Conservation (phyloP, 2,888 invertebrate species). For the Polymixis flavicincta region DNA sequence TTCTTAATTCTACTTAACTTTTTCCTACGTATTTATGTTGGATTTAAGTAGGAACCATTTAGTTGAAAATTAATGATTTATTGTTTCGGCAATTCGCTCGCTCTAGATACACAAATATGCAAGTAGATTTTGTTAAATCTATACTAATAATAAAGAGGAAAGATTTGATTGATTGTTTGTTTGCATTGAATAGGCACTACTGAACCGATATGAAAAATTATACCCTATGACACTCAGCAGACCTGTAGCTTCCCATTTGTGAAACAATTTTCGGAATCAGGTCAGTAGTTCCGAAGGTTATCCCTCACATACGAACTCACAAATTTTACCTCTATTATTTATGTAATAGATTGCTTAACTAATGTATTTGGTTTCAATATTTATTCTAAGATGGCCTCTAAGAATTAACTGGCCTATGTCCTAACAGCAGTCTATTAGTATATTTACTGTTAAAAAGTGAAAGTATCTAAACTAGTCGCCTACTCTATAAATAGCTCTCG, state of each 20-base stretch:
- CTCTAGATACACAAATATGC: too few species aligned
- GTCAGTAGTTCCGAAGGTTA: too few species aligned
- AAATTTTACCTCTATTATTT: too few species aligned
- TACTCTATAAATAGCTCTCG: not conserved
- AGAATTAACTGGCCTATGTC: not conserved
- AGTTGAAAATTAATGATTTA: not conserved
- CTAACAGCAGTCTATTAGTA: not conserved
- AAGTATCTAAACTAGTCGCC: conserved; percentile 34
- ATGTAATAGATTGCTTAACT: not conserved
- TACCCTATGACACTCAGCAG: too few species aligned
- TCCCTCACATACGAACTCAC: too few species aligned
- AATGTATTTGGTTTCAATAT: not conserved
- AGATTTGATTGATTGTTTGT: too few species aligned
- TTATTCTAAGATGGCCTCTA: not conserved
- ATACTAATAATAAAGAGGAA: too few species aligned
- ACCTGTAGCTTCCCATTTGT: too few species aligned
- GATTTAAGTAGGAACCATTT: not conserved
- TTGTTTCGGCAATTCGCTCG: not conserved
- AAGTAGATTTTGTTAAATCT: too few species aligned
- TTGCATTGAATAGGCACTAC: too few species aligned
- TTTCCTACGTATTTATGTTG: too few species aligned
- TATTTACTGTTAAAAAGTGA: conserved; percentile 9
- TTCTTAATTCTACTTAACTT: not conserved
- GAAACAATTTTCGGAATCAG: not conserved
- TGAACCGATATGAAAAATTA: too few species aligned